Evolutionary conservation across 2,797 vertebrate species (phyloP), one percentile per base, ranked within the genome.

Genomic region (Molossus molossus): DNA sequence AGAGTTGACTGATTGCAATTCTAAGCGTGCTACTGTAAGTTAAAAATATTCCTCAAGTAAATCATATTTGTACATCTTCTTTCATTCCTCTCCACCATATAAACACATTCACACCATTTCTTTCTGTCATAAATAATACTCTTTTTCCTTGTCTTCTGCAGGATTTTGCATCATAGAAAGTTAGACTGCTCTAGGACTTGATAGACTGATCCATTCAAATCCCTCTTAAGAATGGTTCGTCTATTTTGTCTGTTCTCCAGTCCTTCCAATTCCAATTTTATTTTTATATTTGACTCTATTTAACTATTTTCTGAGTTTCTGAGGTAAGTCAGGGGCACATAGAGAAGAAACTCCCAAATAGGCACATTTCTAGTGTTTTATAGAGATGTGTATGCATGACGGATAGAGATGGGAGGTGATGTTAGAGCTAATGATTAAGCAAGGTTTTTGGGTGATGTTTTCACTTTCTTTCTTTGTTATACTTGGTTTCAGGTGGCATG

Each of bases 21-120:
- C 72, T 91, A 85, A 95, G 57, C 85, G 67, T 79, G 55, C 75
- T 82, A 96, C 89, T 95, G 94, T 89, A 91, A 94, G 90, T 87
- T 93, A 91, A 97, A 96, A 96, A 93, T 87, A 95, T 64, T 37
- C 33, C 48, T 79, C 77, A 93, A 96, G n/a, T 97, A 85, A 97
- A 94, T 94, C 81, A 96, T 77, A 88, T 90, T 73, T 9, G 10
- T 77, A 45, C 33, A 86, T 72, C 37, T 67, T 91, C 29, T 58
- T 25, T 70, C 10, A 2, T 84, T 37, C 57, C 33, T 72, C 8
- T 82, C 67, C 17, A 77, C 77, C 80, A 79, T n/a, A 87, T 85
- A 92, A 95, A 94, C 58, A 90, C 60, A 91, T 92, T 88, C 69
- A 92, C 58, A 80, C 21, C 29, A 40, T 94, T 96, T 45, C 64